Percentiles rank a stretch among this genome's conserved stretches.
phyloP scores from a whole-genome alignment of 2,888 invertebrate genomes.

The Tolmerus cingulatus region DNA sequence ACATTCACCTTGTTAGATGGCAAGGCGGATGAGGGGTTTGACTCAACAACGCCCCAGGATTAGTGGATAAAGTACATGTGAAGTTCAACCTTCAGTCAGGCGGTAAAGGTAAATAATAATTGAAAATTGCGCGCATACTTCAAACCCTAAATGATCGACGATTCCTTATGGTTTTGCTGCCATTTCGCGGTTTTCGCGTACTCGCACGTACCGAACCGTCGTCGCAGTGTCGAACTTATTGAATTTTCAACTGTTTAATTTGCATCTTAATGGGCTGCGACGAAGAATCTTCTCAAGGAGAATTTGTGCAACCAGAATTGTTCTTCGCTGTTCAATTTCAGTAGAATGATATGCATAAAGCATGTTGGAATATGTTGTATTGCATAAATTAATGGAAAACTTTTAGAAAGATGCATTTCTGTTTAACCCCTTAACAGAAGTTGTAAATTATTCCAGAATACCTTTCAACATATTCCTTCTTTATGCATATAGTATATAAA shows the following conservation, averaged over 20 bases:
- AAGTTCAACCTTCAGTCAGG: not conserved
- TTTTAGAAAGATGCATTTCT: too few relatives aligned
- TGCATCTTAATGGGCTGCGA: not conserved
- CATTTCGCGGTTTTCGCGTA: not conserved
- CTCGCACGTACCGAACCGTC: not conserved
- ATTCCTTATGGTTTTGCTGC: not conserved
- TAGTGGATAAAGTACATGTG: not conserved
- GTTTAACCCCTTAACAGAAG: too few relatives aligned
- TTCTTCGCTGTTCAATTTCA: not conserved
- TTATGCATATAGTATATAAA: too few relatives aligned
- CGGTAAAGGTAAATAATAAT: conserved; percentile 2
- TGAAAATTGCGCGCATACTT: not conserved
- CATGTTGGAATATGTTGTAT: not conserved
- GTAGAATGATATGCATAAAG: not conserved
- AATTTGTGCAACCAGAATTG: not conserved
- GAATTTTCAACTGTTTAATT: not conserved
- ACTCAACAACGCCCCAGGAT: not conserved
- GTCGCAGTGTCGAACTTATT: not conserved
- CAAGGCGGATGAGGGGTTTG: not conserved
- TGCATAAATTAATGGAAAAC: too few relatives aligned
- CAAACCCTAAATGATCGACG: not conserved
- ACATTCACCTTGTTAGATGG: not conserved
- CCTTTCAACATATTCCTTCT: too few relatives aligned
- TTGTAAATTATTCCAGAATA: too few relatives aligned
- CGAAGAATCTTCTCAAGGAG: not conserved